These are phyloP conservation scores for Macroglossus sobrinus DNA, from an alignment of 2,113 vertebrate species.

Conservation along the genomic window DNA sequence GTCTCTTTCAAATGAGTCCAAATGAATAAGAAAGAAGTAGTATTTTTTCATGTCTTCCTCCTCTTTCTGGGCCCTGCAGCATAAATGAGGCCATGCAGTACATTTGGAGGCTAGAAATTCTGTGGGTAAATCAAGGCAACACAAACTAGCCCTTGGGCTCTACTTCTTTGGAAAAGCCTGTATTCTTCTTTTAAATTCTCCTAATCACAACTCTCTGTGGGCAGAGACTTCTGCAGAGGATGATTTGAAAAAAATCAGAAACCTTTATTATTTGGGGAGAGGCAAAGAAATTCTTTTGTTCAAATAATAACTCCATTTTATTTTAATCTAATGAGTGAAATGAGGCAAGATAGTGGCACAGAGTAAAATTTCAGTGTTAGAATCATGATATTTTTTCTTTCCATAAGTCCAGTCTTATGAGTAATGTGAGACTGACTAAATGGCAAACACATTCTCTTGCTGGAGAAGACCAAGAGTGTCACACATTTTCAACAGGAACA, in stretches of 20 bases:
- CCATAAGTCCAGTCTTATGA: neutral
- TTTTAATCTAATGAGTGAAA: neutral
- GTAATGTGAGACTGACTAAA: neutral
- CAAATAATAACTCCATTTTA: neutral
- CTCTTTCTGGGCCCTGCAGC: neutral
- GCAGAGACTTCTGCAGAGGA: neutral
- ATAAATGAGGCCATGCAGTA: neutral
- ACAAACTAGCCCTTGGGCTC: neutral
- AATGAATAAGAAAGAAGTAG: neutral
- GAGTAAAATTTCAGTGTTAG: neutral
- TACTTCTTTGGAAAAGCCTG: neutral
- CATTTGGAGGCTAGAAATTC: neutral
- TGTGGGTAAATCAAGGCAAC: neutral
- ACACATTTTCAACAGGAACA: constrained; percentile 48
- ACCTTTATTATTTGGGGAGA: neutral
- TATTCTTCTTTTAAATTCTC: neutral
- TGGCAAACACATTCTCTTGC: neutral
- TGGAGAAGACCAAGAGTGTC: neutral
- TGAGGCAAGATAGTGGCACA: neutral
- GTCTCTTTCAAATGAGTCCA: neutral
- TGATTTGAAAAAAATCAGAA: neutral
- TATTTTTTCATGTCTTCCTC: neutral
- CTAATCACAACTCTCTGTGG: neutral
- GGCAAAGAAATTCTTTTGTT: neutral
- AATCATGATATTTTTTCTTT: neutral